Conservation (phyloP, 2,113 vertebrate species). For the Clarias macrocephalus region DNA sequence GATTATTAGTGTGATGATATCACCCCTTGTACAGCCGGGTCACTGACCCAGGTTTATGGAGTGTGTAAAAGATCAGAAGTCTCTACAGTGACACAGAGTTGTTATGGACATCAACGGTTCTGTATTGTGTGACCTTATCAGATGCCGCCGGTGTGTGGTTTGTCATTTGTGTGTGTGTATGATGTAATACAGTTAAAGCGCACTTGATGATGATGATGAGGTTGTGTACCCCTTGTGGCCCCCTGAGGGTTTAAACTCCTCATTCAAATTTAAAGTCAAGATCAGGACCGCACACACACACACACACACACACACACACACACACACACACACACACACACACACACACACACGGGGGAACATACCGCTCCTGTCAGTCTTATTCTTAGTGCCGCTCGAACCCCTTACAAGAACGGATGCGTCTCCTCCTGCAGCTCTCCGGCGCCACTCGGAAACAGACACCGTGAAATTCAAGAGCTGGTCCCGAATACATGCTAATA, state of each 20-base stretch:
- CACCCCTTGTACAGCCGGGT: no score
- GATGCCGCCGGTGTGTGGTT: not conserved
- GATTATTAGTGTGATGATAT: not conserved
- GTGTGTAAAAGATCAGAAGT: no score
- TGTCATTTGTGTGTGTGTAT: not conserved
- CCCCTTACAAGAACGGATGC: not conserved
- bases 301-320: no score
- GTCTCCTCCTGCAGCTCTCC: conserved; percentile 30
- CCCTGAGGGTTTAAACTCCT: not conserved
- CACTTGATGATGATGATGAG: not conserved
- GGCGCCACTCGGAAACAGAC: conserved; percentile 43
- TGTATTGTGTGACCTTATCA: not conserved
- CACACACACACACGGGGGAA: not conserved
- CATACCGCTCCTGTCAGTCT: not conserved
- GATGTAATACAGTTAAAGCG: conserved; percentile 2
- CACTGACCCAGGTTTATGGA: no score
- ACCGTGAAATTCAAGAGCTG: conserved; percentile 47
- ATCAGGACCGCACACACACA: not conserved
- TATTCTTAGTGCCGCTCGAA: conserved; percentile 1
- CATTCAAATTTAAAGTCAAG: not conserved
- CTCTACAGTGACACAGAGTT: not conserved
- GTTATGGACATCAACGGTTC: not conserved
- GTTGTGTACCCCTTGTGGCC: conserved; percentile 10
- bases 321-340: no score
- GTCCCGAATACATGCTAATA: conserved; percentile 35